Base-by-base conservation (phyloP, 2,797 vertebrate species). In the Onychomys leucogaster region DNA sequence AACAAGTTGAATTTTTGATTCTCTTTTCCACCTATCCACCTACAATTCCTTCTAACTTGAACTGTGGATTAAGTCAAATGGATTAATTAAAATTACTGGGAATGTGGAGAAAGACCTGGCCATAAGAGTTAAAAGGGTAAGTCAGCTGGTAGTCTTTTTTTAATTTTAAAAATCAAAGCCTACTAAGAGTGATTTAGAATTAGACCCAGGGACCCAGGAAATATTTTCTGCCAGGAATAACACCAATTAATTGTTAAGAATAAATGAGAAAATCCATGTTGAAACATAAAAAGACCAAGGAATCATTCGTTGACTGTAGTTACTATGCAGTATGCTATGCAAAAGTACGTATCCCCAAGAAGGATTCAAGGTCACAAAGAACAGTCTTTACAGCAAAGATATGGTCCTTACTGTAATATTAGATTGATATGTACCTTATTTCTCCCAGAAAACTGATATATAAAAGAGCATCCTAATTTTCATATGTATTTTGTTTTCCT, bases 91-190 rank as follows among this genome's bases (percentile, higher is more conserved):
- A n/a, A 61, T 55, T 5, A 32, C 52, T 69, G 29, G 67, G 4
- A 49, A 85, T 59, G 21, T 63, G 37, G 3, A 71, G 43, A 87
- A 95, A 61, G 65, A 16, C 61, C 43, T 82, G 55, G 7, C 11
- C 23, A n/a, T 84, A 92, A 86, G 96, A 43, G 17, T 91, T 89
- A 94, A 90, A 57, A 94, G 10, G 49, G 61, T 75, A 61, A 88
- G 73, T 94, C 12, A 92, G 46, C 46, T 55, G 46, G 65, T 19
- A 94, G 16, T 27, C 82, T 82, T 76, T 82, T 91, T 14, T 52
- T 81, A 80, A 88, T 90, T 93, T 43, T 32, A 73, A 88, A 80
- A 90, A 43, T 88, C 32, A 85, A 32, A 94, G 57, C 21, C 29
- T 23, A 63, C 83, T 32, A 91, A 63, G n/a, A 89, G 80, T 83